Conservation (phyloP, 2,888 invertebrate genomes). For the Agonum fuliginosum region DNA sequence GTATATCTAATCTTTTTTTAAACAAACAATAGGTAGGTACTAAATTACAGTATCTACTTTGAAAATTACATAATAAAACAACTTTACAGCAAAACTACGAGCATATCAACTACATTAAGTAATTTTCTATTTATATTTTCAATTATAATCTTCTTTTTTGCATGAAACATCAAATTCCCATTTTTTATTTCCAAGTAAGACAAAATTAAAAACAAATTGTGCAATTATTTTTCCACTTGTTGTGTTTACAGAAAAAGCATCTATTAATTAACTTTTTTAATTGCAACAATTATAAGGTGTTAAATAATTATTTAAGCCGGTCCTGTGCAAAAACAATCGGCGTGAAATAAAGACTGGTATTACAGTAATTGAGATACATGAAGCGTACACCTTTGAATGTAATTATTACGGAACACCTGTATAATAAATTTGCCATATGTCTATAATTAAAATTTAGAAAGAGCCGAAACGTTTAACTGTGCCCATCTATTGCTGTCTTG, state of each 20-base stretch:
- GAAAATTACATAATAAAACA: too few relatives aligned
- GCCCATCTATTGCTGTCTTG: not conserved
- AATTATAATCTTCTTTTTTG: not conserved
- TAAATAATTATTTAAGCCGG: conserved; percentile 19
- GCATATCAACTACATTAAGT: too few relatives aligned
- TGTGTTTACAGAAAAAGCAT: conserved; percentile 8
- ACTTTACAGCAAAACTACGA: too few relatives aligned
- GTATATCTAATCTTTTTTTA: too few relatives aligned
- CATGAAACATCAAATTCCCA: not conserved
- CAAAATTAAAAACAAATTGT: not conserved
- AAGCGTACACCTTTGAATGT: conserved; percentile 16
- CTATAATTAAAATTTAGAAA: conserved; percentile 14
- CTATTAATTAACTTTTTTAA: conserved; percentile 3
- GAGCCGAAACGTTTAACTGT: conserved; percentile 17
- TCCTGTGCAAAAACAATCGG: conserved; percentile 26
- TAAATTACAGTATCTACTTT: too few relatives aligned
- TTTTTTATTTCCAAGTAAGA: not conserved
- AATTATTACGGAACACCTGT: conserved; percentile 38
- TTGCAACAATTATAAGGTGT: conserved; percentile 8
- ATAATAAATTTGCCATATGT: conserved; percentile 3
- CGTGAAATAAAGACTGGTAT: conserved; percentile 22
- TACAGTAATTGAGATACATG: conserved; percentile 14
- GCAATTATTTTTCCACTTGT: not conserved
- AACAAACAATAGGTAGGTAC: too few relatives aligned
- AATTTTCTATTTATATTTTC: too few relatives aligned